Percentiles rank a stretch among this genome's conserved stretches.
Evolutionary conservation across 2,888 invertebrate species (phyloP).

Genomic region (Lamproptera curius): DNA sequence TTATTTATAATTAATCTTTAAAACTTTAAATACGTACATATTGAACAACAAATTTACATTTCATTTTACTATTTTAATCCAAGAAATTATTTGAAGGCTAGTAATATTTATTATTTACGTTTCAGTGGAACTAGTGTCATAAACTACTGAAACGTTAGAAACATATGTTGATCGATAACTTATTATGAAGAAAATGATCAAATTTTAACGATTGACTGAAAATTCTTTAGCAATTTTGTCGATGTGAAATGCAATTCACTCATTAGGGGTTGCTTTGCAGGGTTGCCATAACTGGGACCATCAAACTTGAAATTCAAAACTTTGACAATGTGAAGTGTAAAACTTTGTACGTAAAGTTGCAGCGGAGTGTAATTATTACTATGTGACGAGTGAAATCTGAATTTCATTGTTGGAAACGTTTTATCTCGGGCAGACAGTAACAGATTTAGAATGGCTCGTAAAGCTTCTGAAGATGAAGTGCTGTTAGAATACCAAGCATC

Average conservation of each 20-base stretch:
- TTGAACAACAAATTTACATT: too few relatives aligned
- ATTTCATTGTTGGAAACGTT: conserved; percentile 1
- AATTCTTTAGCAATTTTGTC: too few relatives aligned
- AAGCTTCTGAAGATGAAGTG: not conserved
- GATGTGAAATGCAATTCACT: not conserved
- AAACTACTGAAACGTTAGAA: too few relatives aligned
- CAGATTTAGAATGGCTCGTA: not conserved
- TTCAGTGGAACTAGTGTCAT: too few relatives aligned
- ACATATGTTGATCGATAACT: too few relatives aligned
- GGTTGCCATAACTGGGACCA: conserved; percentile 3
- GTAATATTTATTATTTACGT: too few relatives aligned
- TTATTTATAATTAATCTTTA: too few relatives aligned
- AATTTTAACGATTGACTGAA: too few relatives aligned
- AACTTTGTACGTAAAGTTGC: conserved; percentile 2
- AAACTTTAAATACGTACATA: too few relatives aligned
- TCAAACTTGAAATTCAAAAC: conserved; percentile 6
- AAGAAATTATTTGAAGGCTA: too few relatives aligned
- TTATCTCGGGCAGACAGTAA: not conserved
- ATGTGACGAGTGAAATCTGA: conserved; percentile 5
- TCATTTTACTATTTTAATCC: too few relatives aligned
- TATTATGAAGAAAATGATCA: too few relatives aligned
- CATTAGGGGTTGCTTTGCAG: not conserved
- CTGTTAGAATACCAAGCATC: not conserved
- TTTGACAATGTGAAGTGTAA: conserved; percentile 6
- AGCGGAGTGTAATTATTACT: conserved; percentile 1